Evolutionary conservation across 2,888 invertebrate genomes (phyloP), one percentile per base, ranked within the genome.

Genomic region (Koerneria pararmatus): DNA sequence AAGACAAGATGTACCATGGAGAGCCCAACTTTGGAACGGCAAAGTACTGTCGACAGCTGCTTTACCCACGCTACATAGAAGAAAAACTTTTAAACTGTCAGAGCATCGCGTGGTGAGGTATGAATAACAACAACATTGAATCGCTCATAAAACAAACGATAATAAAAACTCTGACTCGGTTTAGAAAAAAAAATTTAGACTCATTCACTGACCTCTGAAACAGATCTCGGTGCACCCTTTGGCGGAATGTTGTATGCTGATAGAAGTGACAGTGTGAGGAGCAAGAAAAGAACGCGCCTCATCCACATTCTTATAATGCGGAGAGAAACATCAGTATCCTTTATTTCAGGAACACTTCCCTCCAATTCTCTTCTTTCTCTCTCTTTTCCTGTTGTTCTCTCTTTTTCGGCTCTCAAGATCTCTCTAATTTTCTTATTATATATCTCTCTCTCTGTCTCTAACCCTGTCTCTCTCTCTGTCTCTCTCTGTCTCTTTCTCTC

Each of bases 171-270:
- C 11, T 11, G 46, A 15, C n/a, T n/a, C 11, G n/a, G 11, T 41
- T n/a, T n/a, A 41, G 46, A 41, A 41, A 15, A 11, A n/a, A 41
- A 41, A 41, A 41, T 41, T 15, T 41, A 11, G 11, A 11, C 46
- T 41, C n/a, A 22, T 6, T 4, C 19, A 29, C 29, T 49, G n/a
- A 65, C 74, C 71, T 74, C 74, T 31, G 74, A 72, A 57, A 69
- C 72, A 46, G 69, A 69, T 65, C 67, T 68, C 35, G 35, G 27
- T 15, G 71, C 68, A 54, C 75, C 72, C 11, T 68, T 72, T 11
- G 75, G 75, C 59, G 75, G 75, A 49, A 74, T 68, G 65, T 72
- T 75, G 65, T 75, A 75, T 27, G 49, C 46, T 32, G 29, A 53
- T 59, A 67, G 35, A 48, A 66, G 31, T 19, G 69, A 56, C 54